Evolutionary conservation across 2,113 vertebrate species (phyloP), one percentile per base, ranked within the genome.

Genomic region (Lanius ludovicianus): DNA sequence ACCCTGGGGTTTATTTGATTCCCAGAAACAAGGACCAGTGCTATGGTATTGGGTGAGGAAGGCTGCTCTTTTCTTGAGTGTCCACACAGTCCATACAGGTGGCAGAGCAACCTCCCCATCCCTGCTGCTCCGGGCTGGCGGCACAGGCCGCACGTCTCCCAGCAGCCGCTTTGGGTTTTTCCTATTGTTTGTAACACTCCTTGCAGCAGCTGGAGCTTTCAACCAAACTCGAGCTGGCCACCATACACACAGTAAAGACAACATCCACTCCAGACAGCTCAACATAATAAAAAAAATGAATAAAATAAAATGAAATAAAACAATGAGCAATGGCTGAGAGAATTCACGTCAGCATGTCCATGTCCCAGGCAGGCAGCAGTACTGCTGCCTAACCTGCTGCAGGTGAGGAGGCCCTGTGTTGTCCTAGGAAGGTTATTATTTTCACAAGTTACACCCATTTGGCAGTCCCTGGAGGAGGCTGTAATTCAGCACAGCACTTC

Each of bases 281-380:
- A 46, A 42, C 2, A 6, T 47, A 24, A 37, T 37, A 60, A 37
- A 60, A 60, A 37, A 60, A 60, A 37, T 25, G 7, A 60, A 27
- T 60, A 37, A 59, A 59, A 59, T 59, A 25, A 60, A 37, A 60
- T 47, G 50, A 71, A 90, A 62, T 17, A 42, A 75, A 18, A 83
- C 2, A 3, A 68, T 0, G 6, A 35, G 35, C n/a, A 78, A 18
- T 0, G 1, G 71, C 35, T 49, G 31, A 71, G 33, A 75, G 37
- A 62, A 56, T 42, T 71, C 16, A 23, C 31, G 35, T 28, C 28
- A 78, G 44, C 31, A 46, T 28, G 10, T 49, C 42, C 27, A 3
- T 9, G 16, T 50, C n/a, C 46, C 63, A 63, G 14, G 30, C 21
- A 80, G 44, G 20, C 47, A 88, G 67, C 25, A 74, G 31, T 9